A percentile compares a stretch with the other conserved stretches of the same genome.
phyloP scores from a whole-genome alignment of 2,797 vertebrate species.

The Micrastur ruficollis region DNA sequence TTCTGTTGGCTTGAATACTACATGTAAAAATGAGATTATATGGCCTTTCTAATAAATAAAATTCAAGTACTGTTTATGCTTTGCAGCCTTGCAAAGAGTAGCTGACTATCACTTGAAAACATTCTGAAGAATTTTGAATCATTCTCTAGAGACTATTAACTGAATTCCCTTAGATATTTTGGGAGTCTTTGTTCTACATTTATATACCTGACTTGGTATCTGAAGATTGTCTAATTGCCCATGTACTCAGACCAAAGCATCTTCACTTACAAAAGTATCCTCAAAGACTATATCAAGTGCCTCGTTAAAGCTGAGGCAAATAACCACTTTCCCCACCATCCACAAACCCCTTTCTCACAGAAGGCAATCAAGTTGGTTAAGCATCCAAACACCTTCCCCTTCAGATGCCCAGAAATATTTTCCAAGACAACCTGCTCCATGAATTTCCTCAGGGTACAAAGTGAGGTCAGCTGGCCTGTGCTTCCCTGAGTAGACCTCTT shows the following conservation, averaged over 20 bases:
- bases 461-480: accelerated
- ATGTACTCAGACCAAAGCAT: background rate
- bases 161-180: background rate
- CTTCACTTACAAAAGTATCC: background rate
- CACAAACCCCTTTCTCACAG: background rate
- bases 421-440: background rate
- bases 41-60: background rate
- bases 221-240: background rate
- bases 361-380: background rate
- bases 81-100: background rate
- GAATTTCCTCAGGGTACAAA: background rate
- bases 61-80: background rate
- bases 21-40: background rate
- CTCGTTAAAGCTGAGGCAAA: background rate
- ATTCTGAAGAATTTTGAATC: background rate
- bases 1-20: background rate
- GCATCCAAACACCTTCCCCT: background rate
- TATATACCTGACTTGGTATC: background rate
- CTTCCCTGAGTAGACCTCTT: background rate
- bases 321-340: background rate
- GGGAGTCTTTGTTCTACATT: background rate
- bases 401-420: background rate
- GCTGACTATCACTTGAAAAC: background rate
- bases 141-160: background rate
- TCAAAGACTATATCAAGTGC: background rate